Percentiles rank a stretch among this genome's conserved stretches.
Conservation (phyloP, 2,113 vertebrate species). For the Platysteira castanea region DNA sequence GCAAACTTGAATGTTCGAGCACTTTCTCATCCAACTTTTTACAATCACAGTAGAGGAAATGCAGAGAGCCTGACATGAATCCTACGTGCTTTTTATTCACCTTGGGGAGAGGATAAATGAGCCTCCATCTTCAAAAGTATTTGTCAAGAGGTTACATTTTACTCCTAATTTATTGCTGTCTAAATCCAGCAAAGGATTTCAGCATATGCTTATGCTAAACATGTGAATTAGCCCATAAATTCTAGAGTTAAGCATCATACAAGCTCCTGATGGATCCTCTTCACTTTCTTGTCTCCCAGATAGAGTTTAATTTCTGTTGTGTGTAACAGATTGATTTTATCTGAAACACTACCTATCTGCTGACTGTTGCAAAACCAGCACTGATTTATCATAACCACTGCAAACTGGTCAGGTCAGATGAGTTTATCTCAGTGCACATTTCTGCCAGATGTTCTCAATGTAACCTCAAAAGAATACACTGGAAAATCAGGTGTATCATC, state of each 20-base stretch:
- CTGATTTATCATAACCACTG: background rate
- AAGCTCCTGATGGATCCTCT: background rate
- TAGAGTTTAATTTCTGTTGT: background rate
- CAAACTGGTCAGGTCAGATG: background rate
- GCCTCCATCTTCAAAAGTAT: background rate
- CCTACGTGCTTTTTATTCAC: background rate
- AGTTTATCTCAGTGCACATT: background rate
- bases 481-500: constrained; percentile 8
- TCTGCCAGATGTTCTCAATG: background rate
- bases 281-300: background rate
- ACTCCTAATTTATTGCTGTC: background rate
- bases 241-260: background rate
- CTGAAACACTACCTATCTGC: background rate
- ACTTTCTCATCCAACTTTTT: background rate
- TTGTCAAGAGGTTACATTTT: background rate
- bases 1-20: background rate
- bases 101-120: background rate
- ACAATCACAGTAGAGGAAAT: background rate
- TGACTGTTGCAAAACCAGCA: background rate
- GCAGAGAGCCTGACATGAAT: background rate
- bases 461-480: background rate
- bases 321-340: background rate
- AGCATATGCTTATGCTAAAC: background rate
- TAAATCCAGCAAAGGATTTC: background rate
- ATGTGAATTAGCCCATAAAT: background rate